Base-by-base conservation (phyloP, 2,797 vertebrate genomes). In the Halcyon chelicuti region DNA sequence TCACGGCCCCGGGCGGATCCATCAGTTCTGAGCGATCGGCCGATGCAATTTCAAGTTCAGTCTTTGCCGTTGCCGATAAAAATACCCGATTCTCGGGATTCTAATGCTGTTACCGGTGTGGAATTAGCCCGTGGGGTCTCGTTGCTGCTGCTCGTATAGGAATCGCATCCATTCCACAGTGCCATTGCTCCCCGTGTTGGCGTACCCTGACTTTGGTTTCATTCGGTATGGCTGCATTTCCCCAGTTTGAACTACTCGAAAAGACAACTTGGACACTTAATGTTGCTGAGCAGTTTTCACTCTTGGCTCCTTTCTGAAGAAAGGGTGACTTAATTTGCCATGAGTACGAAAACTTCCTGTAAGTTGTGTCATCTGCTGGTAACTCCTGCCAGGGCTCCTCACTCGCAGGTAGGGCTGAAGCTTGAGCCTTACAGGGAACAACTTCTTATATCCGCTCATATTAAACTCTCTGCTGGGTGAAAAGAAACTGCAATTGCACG, bases 111-210 rank as follows among this genome's bases (percentile, higher is more conserved):
- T 33, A 33, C 25, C 29, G 1, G 0, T 29, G 52, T 79, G 63
- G 62, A 25, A 15, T 81, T 76, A 82, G 49, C 60, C 51, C 0
- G 0, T 8, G 46, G 33, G 47, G 52, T 74, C 47, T 79, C 1
- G 0, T 95, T 94, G 55, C 71, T 47, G 91, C 98, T 98, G 98
- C 95, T 98, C 93, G 81, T 97, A 95, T 97, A 97, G 97, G 97
- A 97, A 93, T 97, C 90, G 14, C 37, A 52, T 71, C 44, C 95
- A 86, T 97, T 79, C 86, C 97, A 86, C 92, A 33, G 63, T 87
- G 66, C 76, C 88, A 78, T 78, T 5, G 29, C 95, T 84, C 80
- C 80, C 57, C 39, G 21, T 86, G 22, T 72, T 74, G 78, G 57
- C 14, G 1, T 82, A 63, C 81, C 86, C 92, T 74, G 94, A 80